phyloP scores from a whole-genome alignment of 2,113 vertebrate genomes.

The Spermophilus dauricus region DNA sequence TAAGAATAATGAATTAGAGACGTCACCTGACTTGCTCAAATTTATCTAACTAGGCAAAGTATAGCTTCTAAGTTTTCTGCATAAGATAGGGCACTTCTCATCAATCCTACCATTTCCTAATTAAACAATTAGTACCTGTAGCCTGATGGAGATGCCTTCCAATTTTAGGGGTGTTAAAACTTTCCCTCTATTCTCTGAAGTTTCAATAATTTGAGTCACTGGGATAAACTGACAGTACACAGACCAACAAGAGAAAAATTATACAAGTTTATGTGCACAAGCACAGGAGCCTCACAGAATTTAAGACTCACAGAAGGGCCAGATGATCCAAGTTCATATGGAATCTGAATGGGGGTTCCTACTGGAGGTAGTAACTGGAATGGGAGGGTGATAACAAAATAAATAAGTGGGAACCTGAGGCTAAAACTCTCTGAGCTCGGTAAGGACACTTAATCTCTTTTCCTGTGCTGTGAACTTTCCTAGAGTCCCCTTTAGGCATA shows the following conservation, averaged over 20 bases:
- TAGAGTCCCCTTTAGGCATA: neutral
- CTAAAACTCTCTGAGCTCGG: too few species aligned
- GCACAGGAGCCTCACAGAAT: too few species aligned
- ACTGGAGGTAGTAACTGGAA: neutral
- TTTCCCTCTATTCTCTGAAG: neutral
- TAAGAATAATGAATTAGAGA: neutral
- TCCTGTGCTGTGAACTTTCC: neutral
- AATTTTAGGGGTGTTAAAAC: neutral
- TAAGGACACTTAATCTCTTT: neutral
- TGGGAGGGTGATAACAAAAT: neutral
- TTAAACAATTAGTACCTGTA: neutral
- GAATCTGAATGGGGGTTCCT: neutral
- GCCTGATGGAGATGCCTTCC: neutral
- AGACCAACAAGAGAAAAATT: neutral
- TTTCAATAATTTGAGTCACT: neutral
- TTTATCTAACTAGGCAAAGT: neutral
- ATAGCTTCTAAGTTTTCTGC: constrained; percentile 17
- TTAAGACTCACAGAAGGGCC: neutral
- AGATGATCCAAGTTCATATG: neutral
- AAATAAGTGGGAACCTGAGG: neutral
- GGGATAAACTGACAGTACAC: neutral
- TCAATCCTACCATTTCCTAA: neutral
- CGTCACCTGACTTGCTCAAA: neutral
- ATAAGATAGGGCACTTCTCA: neutral
- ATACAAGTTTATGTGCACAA: neutral